Percentiles rank a stretch among this genome's conserved stretches.
Evolutionary conservation across 1,140 invertebrate species (phyloP).

Genomic region (Paraescarpia echinospica): DNA sequence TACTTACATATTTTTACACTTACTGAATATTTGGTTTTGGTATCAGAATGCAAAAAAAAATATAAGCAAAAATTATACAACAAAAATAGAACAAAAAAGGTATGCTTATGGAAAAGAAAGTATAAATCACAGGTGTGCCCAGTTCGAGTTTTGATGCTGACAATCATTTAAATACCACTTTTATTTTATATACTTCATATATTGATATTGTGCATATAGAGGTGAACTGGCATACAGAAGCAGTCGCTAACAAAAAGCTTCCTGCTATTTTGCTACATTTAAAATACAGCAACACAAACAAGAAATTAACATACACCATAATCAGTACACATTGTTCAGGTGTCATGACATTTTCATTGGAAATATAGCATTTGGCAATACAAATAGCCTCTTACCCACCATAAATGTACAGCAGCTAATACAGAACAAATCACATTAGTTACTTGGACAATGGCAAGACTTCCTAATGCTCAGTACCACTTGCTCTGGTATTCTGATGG

Average conservation of each 20-base stretch:
- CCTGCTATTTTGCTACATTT: background rate
- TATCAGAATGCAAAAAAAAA: too few relatives aligned
- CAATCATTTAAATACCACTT: background rate
- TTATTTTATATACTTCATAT: background rate
- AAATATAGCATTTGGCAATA: slow-evolving; percentile 1
- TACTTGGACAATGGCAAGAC: background rate
- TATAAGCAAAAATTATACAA: too few relatives aligned
- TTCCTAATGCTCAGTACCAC: background rate
- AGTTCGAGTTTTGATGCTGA: too few relatives aligned
- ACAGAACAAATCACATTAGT: background rate
- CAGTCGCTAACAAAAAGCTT: background rate
- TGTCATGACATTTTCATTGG: background rate
- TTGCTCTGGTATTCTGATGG: background rate
- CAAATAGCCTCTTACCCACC: background rate
- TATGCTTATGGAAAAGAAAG: background rate
- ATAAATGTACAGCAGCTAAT: background rate
- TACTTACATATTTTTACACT: too few relatives aligned
- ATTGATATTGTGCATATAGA: background rate
- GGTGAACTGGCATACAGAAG: background rate
- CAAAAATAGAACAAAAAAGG: too few relatives aligned
- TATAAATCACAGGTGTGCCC: too few relatives aligned
- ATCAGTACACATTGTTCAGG: background rate
- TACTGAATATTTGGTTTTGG: too few relatives aligned
- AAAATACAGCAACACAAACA: background rate
- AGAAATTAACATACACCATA: background rate